phyloP scores from a whole-genome alignment of 2,113 vertebrate genomes.

The Myocastor coypus region DNA sequence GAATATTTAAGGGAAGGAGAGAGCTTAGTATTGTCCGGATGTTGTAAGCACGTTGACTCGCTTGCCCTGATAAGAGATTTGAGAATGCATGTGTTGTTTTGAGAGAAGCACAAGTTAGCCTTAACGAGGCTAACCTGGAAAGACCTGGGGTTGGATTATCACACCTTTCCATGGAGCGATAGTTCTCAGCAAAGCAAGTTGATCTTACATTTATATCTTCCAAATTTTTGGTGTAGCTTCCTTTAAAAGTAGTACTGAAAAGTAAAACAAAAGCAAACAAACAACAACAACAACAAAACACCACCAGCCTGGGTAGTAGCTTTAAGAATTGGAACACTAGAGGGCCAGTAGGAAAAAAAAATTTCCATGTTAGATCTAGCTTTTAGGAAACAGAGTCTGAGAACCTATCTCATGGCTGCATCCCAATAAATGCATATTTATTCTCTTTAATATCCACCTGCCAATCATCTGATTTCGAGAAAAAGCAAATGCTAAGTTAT shows the following conservation, averaged over 20 bases:
- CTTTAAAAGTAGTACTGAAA: background rate
- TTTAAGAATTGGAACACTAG: background rate
- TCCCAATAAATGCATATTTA: background rate
- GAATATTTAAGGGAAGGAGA: background rate
- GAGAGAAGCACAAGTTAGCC: background rate
- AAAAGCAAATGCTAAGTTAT: background rate
- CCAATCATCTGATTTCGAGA: slow-evolving; percentile 2
- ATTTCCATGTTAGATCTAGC: background rate
- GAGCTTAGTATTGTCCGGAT: background rate
- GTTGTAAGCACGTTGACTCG: background rate
- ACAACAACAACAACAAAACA: too few relatives aligned
- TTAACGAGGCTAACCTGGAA: background rate
- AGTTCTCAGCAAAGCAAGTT: background rate
- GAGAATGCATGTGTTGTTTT: background rate
- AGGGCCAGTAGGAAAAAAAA: background rate
- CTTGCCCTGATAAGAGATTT: background rate
- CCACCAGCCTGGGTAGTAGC: background rate
- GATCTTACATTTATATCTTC: background rate
- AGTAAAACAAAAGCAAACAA: too few relatives aligned
- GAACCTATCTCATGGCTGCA: background rate
- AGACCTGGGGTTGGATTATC: background rate
- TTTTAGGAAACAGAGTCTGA: background rate
- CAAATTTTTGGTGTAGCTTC: background rate
- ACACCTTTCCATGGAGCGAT: background rate
- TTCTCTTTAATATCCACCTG: background rate